A percentile compares a stretch with the other conserved stretches of the same genome.
Conservation (phyloP, 2,797 vertebrate species). For the Pantherophis vulpinus region DNA sequence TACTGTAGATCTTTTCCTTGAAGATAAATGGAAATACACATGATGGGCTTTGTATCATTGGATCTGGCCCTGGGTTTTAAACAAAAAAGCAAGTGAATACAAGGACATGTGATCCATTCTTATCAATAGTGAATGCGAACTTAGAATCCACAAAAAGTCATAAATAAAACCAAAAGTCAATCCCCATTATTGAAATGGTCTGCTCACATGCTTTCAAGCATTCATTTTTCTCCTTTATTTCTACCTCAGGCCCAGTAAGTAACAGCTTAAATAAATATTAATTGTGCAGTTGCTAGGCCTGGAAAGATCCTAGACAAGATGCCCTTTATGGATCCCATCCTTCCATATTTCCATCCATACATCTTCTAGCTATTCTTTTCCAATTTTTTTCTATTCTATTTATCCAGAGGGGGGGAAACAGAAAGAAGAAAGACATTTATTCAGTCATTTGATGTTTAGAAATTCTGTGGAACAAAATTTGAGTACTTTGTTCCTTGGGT, state of each 20-base stretch:
- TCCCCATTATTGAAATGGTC: neutral
- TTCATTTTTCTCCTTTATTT: neutral
- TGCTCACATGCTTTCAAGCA: neutral
- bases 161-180: neutral
- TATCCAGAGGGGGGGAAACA: neutral
- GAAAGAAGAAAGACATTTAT: neutral
- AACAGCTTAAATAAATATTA: neutral
- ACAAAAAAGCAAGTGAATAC: neutral
- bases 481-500: neutral
- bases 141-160: neutral
- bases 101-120: neutral
- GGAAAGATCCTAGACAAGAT: neutral
- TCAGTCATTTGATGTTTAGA: neutral
- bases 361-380: neutral
- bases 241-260: neutral
- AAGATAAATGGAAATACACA: conserved; percentile 19
- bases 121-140: neutral
- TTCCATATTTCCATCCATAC: neutral
- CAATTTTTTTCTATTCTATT: neutral
- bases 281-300: neutral
- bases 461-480: neutral
- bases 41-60: neutral
- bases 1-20: neutral
- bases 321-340: neutral
- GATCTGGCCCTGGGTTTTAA: neutral